Evolutionary conservation across 1,140 invertebrate genomes (phyloP).

Genomic region (Onthophagus taurus): DNA sequence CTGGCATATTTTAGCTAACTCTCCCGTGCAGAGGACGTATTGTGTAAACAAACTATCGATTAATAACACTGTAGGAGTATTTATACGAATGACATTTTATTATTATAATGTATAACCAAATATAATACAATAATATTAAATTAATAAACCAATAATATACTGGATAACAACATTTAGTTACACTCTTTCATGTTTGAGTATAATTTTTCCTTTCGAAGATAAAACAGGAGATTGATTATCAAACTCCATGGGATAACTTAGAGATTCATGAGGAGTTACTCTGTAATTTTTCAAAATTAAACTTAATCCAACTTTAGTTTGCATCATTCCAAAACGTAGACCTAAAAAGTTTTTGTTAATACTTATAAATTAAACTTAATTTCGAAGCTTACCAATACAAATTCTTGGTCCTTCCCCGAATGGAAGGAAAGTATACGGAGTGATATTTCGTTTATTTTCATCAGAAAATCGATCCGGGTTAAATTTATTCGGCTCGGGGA

Average conservation of each 20-base stretch:
- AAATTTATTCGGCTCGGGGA: slow-evolving; percentile 53
- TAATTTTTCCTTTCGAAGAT: slow-evolving; percentile 10
- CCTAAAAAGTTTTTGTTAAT: slow-evolving; percentile 16
- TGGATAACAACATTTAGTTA: too few relatives aligned
- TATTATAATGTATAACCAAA: too few relatives aligned
- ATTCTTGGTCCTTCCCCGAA: slow-evolving; percentile 49
- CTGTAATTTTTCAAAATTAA: slow-evolving; percentile 20
- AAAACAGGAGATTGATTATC: slow-evolving; percentile 13
- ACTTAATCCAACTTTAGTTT: slow-evolving; percentile 27
- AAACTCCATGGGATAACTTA: slow-evolving; percentile 13
- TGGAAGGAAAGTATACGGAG: slow-evolving; percentile 28
- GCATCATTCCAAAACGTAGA: slow-evolving; percentile 26
- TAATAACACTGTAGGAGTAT: too few relatives aligned
- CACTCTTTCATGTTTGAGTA: slow-evolving; percentile 10
- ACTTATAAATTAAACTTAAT: not conserved
- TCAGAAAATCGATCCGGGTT: slow-evolving; percentile 57
- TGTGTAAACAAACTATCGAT: too few relatives aligned
- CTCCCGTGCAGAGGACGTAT: too few relatives aligned
- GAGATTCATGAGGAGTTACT: slow-evolving; percentile 12
- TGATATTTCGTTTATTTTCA: slow-evolving; percentile 36
- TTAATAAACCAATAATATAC: too few relatives aligned
- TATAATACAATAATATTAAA: too few relatives aligned
- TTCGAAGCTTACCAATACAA: slow-evolving; percentile 41
- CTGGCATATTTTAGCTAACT: too few relatives aligned
- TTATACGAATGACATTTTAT: too few relatives aligned